phyloP scores from a whole-genome alignment of 2,113 vertebrate genomes.

The Cryptotis parvus region DNA sequence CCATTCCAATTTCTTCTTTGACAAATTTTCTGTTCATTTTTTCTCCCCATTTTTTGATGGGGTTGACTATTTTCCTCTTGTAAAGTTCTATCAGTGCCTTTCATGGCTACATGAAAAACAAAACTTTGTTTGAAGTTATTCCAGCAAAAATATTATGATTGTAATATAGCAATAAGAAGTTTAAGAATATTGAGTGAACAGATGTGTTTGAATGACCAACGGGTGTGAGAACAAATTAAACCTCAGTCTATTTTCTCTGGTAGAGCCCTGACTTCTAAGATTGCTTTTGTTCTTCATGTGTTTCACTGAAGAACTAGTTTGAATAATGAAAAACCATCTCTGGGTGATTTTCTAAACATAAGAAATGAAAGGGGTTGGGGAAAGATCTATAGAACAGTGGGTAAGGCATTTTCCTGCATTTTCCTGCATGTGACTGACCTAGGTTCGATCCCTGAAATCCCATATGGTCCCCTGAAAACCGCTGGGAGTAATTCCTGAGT shows the following conservation, averaged over 20 bases:
- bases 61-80: too few relatives aligned
- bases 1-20: too few relatives aligned
- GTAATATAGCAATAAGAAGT: neutral
- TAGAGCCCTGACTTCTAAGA: fast-evolving
- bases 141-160: neutral
- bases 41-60: too few relatives aligned
- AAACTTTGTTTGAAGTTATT: neutral
- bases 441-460: too few relatives aligned
- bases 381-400: too few relatives aligned
- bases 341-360: neutral
- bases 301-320: neutral
- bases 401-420: too few relatives aligned
- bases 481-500: too few relatives aligned
- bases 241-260: neutral
- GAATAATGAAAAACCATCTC: neutral
- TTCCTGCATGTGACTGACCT: too few relatives aligned
- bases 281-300: neutral
- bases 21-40: too few relatives aligned
- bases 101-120: too few relatives aligned
- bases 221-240: neutral
- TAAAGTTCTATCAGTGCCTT: too few relatives aligned
- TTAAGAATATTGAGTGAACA: neutral
- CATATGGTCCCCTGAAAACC: too few relatives aligned
- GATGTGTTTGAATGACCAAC: neutral
- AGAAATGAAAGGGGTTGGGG: neutral